Evolutionary conservation across 2,113 vertebrate species (phyloP).

Genomic region (Daubentonia madagascariensis): DNA sequence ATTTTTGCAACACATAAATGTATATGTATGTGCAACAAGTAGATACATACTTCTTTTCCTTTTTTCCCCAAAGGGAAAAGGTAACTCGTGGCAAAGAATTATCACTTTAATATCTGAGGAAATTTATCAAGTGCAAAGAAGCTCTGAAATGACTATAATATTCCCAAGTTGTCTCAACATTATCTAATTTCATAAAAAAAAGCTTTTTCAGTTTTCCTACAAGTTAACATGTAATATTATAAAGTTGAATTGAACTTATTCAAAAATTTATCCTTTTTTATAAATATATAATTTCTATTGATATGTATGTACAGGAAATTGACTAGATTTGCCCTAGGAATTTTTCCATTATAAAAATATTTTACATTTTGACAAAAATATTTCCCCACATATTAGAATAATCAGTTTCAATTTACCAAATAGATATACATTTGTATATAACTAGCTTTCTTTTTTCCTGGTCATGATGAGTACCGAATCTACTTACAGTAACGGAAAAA

Average conservation of each 20-base stretch:
- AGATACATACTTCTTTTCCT: not conserved
- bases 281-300: not conserved
- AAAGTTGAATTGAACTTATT: not conserved
- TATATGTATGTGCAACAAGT: not conserved
- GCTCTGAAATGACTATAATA: not conserved
- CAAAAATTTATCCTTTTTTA: not conserved
- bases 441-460: not conserved
- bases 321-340: fast-evolving
- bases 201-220: not conserved
- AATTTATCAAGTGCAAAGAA: not conserved
- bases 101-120: not conserved
- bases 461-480: not conserved
- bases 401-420: not conserved
- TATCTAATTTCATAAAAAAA: not conserved
- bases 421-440: not conserved
- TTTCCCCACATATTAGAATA: not conserved
- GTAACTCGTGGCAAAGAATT: not conserved
- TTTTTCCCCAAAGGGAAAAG: not conserved
- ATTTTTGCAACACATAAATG: not conserved
- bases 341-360: not conserved
- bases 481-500: not conserved
- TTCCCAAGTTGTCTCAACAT: not conserved
- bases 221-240: not conserved
- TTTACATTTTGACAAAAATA: not conserved
- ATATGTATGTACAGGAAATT: fast-evolving